Base-by-base conservation (phyloP, 1,140 invertebrate genomes). In the Trachelipus rathkii region DNA sequence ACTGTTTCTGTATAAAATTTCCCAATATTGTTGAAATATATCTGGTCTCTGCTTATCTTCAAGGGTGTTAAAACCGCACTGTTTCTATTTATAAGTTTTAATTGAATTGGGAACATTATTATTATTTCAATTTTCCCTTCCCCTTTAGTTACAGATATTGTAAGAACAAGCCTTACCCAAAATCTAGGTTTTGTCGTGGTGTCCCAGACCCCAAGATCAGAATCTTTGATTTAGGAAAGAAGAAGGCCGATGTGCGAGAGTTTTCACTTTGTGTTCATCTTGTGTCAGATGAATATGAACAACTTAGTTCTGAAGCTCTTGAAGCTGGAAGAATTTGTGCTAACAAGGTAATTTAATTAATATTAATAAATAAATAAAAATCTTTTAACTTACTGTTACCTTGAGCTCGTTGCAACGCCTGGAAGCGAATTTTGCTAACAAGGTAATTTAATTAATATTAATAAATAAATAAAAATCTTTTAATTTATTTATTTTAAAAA, bases 121-220 rank as follows among this genome's bases (percentile, higher is more conserved):
- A 33, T 33, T 33, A 33, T 33, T 33, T n/a, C n/a, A n/a, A 33
- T 33, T 33, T 33, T 33, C 33, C 6, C 6, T 33, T 33, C 1
- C 6, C 33, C 6, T 33, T 1, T 33, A 81, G 96, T 88, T 99
- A 99, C 87, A 93, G 97, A 70, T 99, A 99, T 84, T 99, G 98
- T 86, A 99, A 99, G 88, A 99, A 99, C 87, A 99, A 99, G 85
- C 98, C 98, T 0, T 99, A 99, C 84, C 97, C 97, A 1, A 99
- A 99, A 86, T 99, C 96, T 44, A 91, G 98, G 82, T 99, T 99
- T 86, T 99, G 97, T 88, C 92, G 97, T 87, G 97, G 97, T 96
- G 97, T 99, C 5, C 97, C 97, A 72, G 98, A 99, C 86, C 90
- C 98, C 0, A 99, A 99, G 88, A 99, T 99, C 84, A 90, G 97